Percentiles rank a stretch among this genome's conserved stretches.
phyloP scores from a whole-genome alignment of 2,113 vertebrate genomes.

The Meles meles region DNA sequence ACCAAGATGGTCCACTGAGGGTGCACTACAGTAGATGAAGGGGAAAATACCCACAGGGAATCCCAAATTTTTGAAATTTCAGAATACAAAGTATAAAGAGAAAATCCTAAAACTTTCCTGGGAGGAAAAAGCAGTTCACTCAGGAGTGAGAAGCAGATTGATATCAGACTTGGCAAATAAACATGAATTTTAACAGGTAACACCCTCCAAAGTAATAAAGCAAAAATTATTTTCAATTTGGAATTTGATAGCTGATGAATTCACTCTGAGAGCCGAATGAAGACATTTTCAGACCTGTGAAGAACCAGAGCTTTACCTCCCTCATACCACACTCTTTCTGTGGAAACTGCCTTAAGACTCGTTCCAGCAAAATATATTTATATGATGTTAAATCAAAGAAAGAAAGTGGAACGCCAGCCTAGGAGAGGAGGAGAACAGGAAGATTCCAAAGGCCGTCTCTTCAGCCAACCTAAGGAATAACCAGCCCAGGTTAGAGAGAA shows the following conservation, averaged over 20 bases:
- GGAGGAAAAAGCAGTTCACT: not conserved
- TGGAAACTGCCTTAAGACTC: conserved; percentile 2
- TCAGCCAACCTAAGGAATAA: not conserved
- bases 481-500: not conserved
- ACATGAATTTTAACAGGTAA: not conserved
- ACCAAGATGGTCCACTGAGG: not conserved
- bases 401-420: not conserved
- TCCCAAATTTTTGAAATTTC: not conserved
- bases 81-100: not conserved
- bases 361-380: not conserved
- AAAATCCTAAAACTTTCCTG: not conserved
- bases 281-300: not conserved
- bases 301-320: not conserved
- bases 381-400: not conserved
- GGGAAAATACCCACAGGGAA: not conserved
- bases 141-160: not conserved
- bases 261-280: not conserved
- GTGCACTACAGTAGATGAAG: not conserved
- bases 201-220: not conserved
- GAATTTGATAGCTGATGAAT: not conserved
- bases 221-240: not conserved
- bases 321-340: not conserved
- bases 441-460: not conserved
- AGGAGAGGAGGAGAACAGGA: not conserved
- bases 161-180: not conserved